Evolutionary conservation across 2,888 invertebrate species (phyloP), one percentile per base, ranked within the genome.

Genomic region (Acronicta alni): DNA sequence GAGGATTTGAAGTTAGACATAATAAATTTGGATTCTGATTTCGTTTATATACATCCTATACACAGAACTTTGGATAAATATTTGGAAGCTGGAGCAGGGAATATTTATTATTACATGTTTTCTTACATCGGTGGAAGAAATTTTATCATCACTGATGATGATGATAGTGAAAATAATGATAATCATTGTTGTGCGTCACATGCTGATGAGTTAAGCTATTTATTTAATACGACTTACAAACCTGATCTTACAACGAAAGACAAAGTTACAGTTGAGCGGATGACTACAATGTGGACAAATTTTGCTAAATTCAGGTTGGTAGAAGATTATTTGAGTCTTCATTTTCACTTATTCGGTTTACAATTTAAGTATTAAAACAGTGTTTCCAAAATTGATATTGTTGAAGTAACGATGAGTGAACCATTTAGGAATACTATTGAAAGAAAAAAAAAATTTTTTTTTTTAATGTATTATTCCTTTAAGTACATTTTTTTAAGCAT

Each of bases 261-360:
- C 71, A 75, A 85, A 72, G 51, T 86, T 2, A 58, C 82, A 0
- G 81, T 88, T 30, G 83, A 90, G 52, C 79, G 82, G 17, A 84
- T 92, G 67, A 91, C 90, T 0, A 81, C 81, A 0, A 77, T 92
- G 80, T 92, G 91, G 91, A 83, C 92, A 0, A 92, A 92, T 58
- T 91, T 91, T 51, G 89, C 78, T 0, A 92, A 91, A 76, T 84
- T 80, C 47, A 79, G 88, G 92, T 91, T 78, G 45, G 76, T 72
- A 18, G 18, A 37, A 20, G 15, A 30, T 43, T 32, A 35, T 0
- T 8, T 43, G 12, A n/a, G n/a, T n/a, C n/a, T n/a, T 44, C 1
- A 20, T 0, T 0, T 30, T n/a, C 9, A 17, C 15, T 23, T 15
- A 20, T n/a, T 42, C n/a, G n/a, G n/a, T n/a, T n/a, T n/a, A n/a